phyloP scores from a whole-genome alignment of 1,140 invertebrate species.

The Goniozus legneri region DNA sequence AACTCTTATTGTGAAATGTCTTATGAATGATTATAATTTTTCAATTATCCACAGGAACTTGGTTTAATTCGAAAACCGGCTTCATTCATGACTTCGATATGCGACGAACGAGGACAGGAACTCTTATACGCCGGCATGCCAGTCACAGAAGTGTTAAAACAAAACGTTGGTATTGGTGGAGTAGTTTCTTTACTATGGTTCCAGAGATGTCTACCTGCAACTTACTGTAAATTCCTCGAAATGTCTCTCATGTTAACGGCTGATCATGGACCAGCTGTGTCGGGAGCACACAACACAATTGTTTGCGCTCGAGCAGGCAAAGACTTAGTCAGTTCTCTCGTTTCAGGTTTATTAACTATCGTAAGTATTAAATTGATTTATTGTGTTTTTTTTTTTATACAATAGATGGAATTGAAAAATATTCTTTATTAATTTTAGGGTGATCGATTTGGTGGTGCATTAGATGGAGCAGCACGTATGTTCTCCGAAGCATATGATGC shows the following conservation, averaged over 20 bases:
- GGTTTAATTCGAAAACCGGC: constrained; percentile 98
- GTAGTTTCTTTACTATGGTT: constrained; percentile 98
- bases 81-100: constrained; percentile 99
- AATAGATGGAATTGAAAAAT: neutral
- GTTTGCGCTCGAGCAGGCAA: constrained; percentile 98
- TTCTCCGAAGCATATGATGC: constrained; percentile 95
- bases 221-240: constrained; percentile 97
- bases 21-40: neutral
- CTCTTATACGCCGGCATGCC: constrained; percentile 97
- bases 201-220: constrained; percentile 89
- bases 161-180: constrained; percentile 93
- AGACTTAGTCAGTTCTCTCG: constrained; percentile 94
- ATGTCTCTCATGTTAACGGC: constrained; percentile 99
- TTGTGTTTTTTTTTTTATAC: constrained; percentile 5
- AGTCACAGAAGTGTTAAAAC: constrained; percentile 88
- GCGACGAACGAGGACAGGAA: constrained; percentile 98
- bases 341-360: constrained; percentile 96
- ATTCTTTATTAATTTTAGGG: constrained; percentile 61
- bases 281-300: constrained; percentile 98
- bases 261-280: constrained; percentile 98
- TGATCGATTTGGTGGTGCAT: constrained; percentile 96
- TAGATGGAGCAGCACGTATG: constrained; percentile 93
- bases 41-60: constrained; percentile 67
- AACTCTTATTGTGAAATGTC: constrained; percentile 6
- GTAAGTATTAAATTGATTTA: constrained; percentile 60